Base-by-base conservation (phyloP, 1,140 invertebrate genomes). In the Drosophila truncata region DNA sequence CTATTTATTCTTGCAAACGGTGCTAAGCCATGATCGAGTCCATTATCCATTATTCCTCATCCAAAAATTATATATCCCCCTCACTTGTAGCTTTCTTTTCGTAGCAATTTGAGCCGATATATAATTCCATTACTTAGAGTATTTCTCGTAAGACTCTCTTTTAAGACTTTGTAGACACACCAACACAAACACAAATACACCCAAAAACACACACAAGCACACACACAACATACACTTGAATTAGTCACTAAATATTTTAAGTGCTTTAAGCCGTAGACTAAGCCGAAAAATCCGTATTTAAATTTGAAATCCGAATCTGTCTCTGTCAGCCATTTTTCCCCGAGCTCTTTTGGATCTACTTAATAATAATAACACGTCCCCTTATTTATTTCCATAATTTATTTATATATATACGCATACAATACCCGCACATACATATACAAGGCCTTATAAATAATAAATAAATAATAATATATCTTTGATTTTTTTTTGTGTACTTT, bases 221-320 rank as follows among this genome's bases (percentile, higher is more conserved):
- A 64, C 25, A 80, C 35, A 58, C 41, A 72, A 69, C 37, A 66
- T 39, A 66, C 59, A 76, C 82, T 90, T 87, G 79, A 80, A 91
- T 91, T 91, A 91, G 87, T 91, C 87, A 91, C 87, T 91, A 91
- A 91, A 91, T 91, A 91, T 91, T 82, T 82, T 91, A 91, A 91
- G 82, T 65, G 72, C 79, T 72, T 74, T 86, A 79, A 90, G 78
- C 70, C 79, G 90, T 91, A 91, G 87, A 80, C 78, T 91, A 91
- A 91, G 86, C 74, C 54, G 44, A 60, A 73, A 39, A 4, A 50
- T 13, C 25, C 16, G 25, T 16, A 35, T 35, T n/a, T n/a, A n/a
- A n/a, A n/a, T n/a, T n/a, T n/a, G n/a, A 9, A 31, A 20, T 72
- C 25, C n/a, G 33, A 13, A 8, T 65, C 65, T 18, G 18, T 35